phyloP scores from a whole-genome alignment of 2,888 invertebrate species.

The Mylabris sibirica region DNA sequence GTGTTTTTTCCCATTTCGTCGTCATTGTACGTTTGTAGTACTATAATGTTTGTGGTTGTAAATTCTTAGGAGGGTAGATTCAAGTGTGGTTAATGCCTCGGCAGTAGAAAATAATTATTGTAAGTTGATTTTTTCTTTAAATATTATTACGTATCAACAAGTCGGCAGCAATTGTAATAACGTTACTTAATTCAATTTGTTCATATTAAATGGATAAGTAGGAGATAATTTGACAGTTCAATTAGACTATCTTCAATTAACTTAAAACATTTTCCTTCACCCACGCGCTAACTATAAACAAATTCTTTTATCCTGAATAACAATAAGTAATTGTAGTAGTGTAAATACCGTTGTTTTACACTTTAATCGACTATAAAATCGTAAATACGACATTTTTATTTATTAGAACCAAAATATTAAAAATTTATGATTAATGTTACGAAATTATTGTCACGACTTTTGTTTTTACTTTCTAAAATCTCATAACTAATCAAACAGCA shows the following conservation, averaged over 20 bases:
- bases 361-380: too few species aligned
- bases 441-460: neutral
- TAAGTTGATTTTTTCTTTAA: constrained; percentile 19
- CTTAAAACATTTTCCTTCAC: constrained; percentile 9
- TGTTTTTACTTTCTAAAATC: constrained; percentile 14
- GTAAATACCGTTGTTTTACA: too few species aligned
- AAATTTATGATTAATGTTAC: neutral
- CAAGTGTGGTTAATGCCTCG: constrained; percentile 23
- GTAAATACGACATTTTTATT: too few species aligned
- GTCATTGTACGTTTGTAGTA: constrained; percentile 11
- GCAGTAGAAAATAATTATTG: constrained; percentile 15
- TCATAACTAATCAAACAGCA: constrained; percentile 6
- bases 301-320: neutral
- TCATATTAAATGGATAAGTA: constrained; percentile 31
- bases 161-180: constrained; percentile 27
- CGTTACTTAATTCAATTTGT: constrained; percentile 32
- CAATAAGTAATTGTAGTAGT: neutral
- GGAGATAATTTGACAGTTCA: constrained; percentile 36
- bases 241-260: constrained; percentile 32
- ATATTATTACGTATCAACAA: constrained; percentile 18
- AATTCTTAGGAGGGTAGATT: constrained; percentile 27
- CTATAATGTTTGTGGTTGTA: constrained; percentile 25
- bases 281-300: neutral
- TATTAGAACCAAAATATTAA: neutral
- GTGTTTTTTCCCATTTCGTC: constrained; percentile 17